Evolutionary conservation across 2,888 invertebrate genomes (phyloP).

Genomic region (Hydrotaea diabolus): DNA sequence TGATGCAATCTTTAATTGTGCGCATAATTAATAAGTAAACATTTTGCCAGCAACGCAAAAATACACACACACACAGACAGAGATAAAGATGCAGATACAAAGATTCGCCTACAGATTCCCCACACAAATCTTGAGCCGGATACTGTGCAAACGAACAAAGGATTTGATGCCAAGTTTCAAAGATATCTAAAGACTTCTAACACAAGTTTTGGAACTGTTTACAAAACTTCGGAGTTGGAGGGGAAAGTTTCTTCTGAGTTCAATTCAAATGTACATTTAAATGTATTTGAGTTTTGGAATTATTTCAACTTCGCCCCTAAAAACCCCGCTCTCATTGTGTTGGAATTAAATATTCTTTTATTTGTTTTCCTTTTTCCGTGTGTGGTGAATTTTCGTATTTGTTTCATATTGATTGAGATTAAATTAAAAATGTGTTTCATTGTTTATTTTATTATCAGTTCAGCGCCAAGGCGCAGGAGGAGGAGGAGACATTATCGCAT

Average conservation of each 20-base stretch:
- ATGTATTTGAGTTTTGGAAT: not conserved
- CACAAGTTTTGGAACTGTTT: too few species aligned
- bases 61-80: not conserved
- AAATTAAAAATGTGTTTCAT: constrained; percentile 47
- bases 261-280: not conserved
- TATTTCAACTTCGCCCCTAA: not conserved
- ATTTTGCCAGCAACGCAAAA: not conserved
- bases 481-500: constrained; percentile 2
- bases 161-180: not conserved
- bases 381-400: not conserved
- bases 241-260: not conserved
- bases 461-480: too few species aligned
- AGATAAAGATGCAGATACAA: not conserved
- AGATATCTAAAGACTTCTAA: too few species aligned
- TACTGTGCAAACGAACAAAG: not conserved
- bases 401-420: constrained; percentile 42
- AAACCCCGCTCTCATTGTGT: not conserved
- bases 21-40: constrained; percentile 59
- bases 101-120: not conserved
- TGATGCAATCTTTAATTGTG: constrained; percentile 62
- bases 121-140: not conserved
- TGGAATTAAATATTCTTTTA: constrained; percentile 39
- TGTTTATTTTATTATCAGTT: constrained; percentile 48
- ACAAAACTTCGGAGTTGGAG: too few species aligned
- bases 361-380: not conserved